Evolutionary conservation across 1,140 invertebrate species (phyloP).

Genomic region (Ruditapes philippinarum): DNA sequence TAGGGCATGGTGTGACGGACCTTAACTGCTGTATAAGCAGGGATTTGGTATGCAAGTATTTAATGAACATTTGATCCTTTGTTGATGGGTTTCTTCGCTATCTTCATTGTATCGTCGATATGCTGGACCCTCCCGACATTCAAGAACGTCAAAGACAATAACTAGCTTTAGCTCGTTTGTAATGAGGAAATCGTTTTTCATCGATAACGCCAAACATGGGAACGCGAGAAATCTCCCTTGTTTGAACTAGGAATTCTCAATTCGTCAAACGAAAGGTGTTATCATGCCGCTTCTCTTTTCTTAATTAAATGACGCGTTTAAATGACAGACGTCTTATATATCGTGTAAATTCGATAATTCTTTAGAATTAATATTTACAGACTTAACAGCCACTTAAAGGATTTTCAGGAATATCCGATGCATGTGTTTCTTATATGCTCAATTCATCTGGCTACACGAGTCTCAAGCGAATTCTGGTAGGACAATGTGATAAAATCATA

Average conservation of each 20-base stretch:
- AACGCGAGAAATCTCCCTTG: slow-evolving; percentile 2
- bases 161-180: background rate
- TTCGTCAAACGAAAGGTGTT: background rate
- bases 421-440: background rate
- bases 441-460: background rate
- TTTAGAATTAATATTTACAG: no score
- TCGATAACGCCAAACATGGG: slow-evolving; percentile 15
- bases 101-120: slow-evolving; percentile 46
- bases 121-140: background rate
- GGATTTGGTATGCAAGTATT: slow-evolving; percentile 41
- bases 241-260: background rate
- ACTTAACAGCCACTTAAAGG: background rate
- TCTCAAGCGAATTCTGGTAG: background rate
- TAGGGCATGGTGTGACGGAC: no score
- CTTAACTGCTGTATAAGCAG: background rate
- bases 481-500: slow-evolving; percentile 15
- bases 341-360: background rate
- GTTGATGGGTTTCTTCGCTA: slow-evolving; percentile 17
- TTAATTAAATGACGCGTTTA: background rate
- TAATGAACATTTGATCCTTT: slow-evolving; percentile 58
- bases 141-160: background rate
- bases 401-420: background rate
- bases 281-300: background rate
- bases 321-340: background rate
- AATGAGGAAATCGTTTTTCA: slow-evolving; percentile 25